Evolutionary conservation across 2,888 invertebrate genomes (phyloP), one percentile per base, ranked within the genome.

Genomic region (Apotomis turbidana): DNA sequence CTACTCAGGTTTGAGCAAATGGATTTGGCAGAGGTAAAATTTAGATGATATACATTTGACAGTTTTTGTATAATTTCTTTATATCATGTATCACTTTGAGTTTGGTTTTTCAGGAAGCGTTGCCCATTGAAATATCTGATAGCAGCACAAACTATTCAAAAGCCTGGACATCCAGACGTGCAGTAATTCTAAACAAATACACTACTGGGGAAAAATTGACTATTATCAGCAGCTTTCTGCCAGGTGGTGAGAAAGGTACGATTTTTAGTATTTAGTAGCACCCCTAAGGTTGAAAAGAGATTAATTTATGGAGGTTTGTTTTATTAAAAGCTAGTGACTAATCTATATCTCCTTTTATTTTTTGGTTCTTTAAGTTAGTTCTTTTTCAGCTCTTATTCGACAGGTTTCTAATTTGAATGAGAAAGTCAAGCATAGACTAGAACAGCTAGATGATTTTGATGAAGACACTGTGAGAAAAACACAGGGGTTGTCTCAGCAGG

Each of bases 401-500:
- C 95, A 97, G 68, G 97, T 97, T 86, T 96, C 96, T 61, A 95
- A 96, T 76, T 94, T 97, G 13, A 96, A 96, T 78, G 98, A 98
- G 83, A 98, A 98, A 91, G 97, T 98, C 0, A 97, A 97, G 87
- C 97, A 96, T 82, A 95, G 98, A 62, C 89, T 99, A 66, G 98
- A 99, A 86, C 99, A 99, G 85, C 90, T 99, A 72, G 99, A 99
- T 93, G 97, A 97, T 80, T 97, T 98, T 90, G 99, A 99, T 85
- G 98, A 98, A 88, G 96, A 96, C 6, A 96, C 96, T 13, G 95
- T 97, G 72, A 95, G 97, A 79, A 97, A 97, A 90, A 97, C 97
- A 90, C 95, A 97, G 84, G 97, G 98, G 81, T 93, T 99, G 75
- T 97, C 97, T 3, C 99, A 99, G 87, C 97, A 97, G 86, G 98